phyloP scores from a whole-genome alignment of 2,888 invertebrate genomes.

The Quadriops clusia region DNA sequence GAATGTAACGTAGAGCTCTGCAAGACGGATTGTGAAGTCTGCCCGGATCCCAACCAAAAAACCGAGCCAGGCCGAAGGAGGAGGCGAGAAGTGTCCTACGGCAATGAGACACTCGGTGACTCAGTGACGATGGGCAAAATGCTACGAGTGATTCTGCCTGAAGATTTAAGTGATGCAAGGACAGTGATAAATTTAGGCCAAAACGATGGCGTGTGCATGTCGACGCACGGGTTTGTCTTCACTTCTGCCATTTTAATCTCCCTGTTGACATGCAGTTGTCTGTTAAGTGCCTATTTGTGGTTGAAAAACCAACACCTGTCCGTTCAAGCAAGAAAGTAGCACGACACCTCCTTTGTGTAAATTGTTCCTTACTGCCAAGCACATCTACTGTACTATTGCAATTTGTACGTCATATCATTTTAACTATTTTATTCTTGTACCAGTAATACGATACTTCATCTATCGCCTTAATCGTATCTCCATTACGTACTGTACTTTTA shows the following conservation, averaged over 20 bases:
- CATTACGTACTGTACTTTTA: too few relatives aligned
- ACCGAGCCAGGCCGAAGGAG: conserved; percentile 40
- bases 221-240: conserved; percentile 50
- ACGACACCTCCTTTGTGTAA: too few relatives aligned
- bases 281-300: conserved; percentile 43
- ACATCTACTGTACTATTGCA: too few relatives aligned
- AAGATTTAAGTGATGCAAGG: conserved; percentile 43
- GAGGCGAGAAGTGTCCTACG: conserved; percentile 37
- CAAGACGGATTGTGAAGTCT: conserved; percentile 66
- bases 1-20: conserved; percentile 75
- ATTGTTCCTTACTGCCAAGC: too few relatives aligned
- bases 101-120: conserved; percentile 44
- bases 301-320: conserved; percentile 33
- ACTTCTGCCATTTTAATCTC: conserved; percentile 48
- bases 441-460: too few relatives aligned
- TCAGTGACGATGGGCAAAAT: conserved; percentile 53
- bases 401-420: too few relatives aligned
- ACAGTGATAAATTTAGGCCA: conserved; percentile 28
- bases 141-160: conserved; percentile 55
- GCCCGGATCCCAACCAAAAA: conserved; percentile 53
- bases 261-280: conserved; percentile 45
- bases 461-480: too few relatives aligned
- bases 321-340: too few relatives aligned
- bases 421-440: too few relatives aligned
- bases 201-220: conserved; percentile 46